Evolutionary conservation across 1,140 invertebrate genomes (phyloP).

Genomic region (Zaprionus lachaisei): DNA sequence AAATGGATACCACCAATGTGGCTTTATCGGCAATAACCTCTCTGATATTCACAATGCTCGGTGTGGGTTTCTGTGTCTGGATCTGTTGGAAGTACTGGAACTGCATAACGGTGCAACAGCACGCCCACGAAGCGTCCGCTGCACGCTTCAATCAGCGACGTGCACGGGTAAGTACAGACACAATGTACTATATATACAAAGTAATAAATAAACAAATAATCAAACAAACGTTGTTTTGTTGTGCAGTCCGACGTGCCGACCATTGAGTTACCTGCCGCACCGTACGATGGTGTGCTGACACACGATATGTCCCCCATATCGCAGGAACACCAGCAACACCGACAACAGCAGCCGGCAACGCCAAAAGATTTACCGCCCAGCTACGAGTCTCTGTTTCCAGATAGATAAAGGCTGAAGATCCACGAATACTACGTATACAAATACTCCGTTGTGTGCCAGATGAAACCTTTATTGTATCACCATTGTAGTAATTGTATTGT

Average conservation of each 20-base stretch:
- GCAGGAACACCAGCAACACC: conserved; percentile 41
- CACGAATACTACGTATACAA: background rate
- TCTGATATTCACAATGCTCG: conserved; percentile 81
- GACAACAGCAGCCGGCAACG: conserved; percentile 55
- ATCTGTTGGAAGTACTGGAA: conserved; percentile 83
- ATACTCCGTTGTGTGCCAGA: conserved; percentile 68
- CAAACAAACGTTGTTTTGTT: conserved; percentile 7
- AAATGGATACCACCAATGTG: conserved; percentile 75
- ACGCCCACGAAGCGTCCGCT: conserved; percentile 75
- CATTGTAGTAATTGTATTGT: conserved; percentile 33
- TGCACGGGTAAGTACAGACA: conserved; percentile 48
- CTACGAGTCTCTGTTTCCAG: conserved; percentile 81
- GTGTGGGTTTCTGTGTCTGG: conserved; percentile 82
- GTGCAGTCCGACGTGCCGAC: conserved; percentile 69
- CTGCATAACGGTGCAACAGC: conserved; percentile 81
- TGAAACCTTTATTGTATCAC: conserved; percentile 44
- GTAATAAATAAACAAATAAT: background rate
- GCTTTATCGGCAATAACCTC: conserved; percentile 81
- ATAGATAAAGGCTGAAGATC: conserved; percentile 70
- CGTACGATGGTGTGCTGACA: conserved; percentile 45
- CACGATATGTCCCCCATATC: conserved; percentile 42
- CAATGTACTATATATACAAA: conserved; percentile 5
- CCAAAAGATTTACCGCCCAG: conserved; percentile 83
- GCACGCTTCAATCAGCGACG: conserved; percentile 67
- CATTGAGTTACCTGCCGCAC: conserved; percentile 65